Conservation (phyloP, 2,888 invertebrate genomes). For the Aphelenchoides bicaudatus region DNA sequence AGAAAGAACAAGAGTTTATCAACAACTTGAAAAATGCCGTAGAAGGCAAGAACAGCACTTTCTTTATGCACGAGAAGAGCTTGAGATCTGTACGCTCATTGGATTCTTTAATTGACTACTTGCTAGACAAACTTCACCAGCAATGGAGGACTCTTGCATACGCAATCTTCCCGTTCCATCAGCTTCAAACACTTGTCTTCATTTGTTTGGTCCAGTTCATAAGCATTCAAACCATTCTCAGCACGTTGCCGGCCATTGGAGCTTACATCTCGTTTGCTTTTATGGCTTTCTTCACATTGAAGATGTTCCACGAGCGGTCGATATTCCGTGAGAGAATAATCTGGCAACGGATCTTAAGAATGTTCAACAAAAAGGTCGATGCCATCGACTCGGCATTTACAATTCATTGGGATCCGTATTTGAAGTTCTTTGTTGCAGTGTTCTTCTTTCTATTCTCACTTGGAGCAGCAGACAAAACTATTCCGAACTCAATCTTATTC, state of each 20-base stretch:
- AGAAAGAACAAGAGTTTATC: conserved; percentile 28
- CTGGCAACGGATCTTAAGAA: conserved; percentile 32
- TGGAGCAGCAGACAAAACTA: conserved; percentile 40
- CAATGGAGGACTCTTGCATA: conserved; percentile 44
- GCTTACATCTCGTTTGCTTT: conserved; percentile 41
- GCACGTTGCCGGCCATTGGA: conserved; percentile 38
- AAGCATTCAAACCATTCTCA: conserved; percentile 40
- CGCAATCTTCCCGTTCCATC: conserved; percentile 50
- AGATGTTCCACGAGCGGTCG: conserved; percentile 42
- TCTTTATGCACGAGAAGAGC: conserved; percentile 10
- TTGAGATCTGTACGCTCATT: conserved; percentile 28
- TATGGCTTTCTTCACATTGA: conserved; percentile 50
- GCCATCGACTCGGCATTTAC: conserved; percentile 24
- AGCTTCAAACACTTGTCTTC: conserved; percentile 49
- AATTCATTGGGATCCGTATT: conserved; percentile 44
- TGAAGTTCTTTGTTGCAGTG: conserved; percentile 42
- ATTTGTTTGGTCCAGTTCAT: conserved; percentile 45
- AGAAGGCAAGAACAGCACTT: conserved; percentile 12
- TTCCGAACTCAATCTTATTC: conserved; percentile 46
- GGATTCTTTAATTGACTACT: conserved; percentile 43
- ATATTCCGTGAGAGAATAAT: conserved; percentile 27
- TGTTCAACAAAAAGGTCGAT: conserved; percentile 9
- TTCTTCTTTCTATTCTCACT: conserved; percentile 43
- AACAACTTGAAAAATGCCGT: conserved; percentile 23
- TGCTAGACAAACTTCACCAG: conserved; percentile 45